Percentiles rank a stretch among this genome's conserved stretches.
These are phyloP conservation scores for Lycorma delicatula DNA, from an alignment of 1,140 invertebrate genomes.

Conservation along the genomic window DNA sequence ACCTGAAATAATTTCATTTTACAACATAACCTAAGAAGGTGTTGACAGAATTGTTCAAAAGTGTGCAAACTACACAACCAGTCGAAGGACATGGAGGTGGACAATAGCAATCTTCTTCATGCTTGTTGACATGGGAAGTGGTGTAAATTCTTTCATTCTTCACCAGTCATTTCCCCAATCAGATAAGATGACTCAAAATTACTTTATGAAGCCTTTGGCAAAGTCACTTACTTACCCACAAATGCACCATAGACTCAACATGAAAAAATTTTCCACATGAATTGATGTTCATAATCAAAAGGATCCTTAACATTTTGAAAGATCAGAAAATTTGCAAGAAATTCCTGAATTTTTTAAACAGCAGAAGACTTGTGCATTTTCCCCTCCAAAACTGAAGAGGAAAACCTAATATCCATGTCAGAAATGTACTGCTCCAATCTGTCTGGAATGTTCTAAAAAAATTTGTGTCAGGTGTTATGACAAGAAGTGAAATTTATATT, in stretches of 20 bases:
- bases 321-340: neutral
- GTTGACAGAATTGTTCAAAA: too few relatives aligned
- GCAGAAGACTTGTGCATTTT: neutral
- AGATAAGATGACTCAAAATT: neutral
- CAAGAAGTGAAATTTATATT: neutral
- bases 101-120: neutral
- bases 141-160: constrained; percentile 1
- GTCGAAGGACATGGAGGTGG: neutral
- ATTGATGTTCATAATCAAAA: neutral
- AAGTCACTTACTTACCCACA: neutral
- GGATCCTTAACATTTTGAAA: neutral
- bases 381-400: neutral
- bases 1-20: constrained; percentile 12
- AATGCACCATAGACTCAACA: neutral
- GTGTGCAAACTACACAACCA: neutral
- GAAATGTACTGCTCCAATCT: neutral
- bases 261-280: neutral
- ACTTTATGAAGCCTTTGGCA: constrained; percentile 1
- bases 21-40: too few relatives aligned
- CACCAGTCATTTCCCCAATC: neutral
- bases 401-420: neutral
- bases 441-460: neutral
- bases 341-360: constrained; percentile 3
- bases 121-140: constrained; percentile 2
- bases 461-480: neutral